phyloP scores from a whole-genome alignment of 2,113 vertebrate species.

The Mormyrus lacerda region DNA sequence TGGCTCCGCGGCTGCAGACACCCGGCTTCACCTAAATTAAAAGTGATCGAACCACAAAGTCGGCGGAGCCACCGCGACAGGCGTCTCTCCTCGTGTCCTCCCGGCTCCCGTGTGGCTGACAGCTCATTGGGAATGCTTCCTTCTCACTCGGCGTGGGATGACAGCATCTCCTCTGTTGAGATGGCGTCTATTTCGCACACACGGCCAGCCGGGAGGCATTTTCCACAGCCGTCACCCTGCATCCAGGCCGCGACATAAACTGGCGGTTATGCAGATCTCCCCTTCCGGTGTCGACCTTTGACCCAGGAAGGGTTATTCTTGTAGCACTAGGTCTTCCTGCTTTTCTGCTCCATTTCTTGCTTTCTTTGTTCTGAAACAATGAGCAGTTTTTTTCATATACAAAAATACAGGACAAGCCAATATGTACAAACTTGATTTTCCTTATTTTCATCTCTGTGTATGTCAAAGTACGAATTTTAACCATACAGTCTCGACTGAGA shows the following conservation, averaged over 20 bases:
- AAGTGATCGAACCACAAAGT: neutral
- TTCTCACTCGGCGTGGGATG: neutral
- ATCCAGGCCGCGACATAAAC: neutral
- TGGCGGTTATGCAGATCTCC: neutral
- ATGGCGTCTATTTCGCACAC: neutral
- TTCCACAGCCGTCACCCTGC: neutral
- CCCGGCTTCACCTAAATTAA: neutral
- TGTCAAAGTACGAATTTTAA: neutral
- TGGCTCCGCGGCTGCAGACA: neutral
- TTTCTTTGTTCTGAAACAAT: neutral
- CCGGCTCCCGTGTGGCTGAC: neutral
- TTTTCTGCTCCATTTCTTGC: slow-evolving; percentile 6
- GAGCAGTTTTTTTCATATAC: neutral
- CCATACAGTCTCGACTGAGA: neutral
- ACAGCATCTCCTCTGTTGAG: neutral
- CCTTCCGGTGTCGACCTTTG: slow-evolving; percentile 5
- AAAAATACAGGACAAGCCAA: neutral
- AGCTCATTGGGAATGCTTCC: neutral
- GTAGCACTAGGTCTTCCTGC: neutral
- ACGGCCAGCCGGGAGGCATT: neutral
- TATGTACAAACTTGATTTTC: neutral
- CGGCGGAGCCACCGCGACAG: neutral
- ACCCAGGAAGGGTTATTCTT: slow-evolving; percentile 15
- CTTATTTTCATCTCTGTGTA: neutral
- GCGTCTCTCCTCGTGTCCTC: neutral